phyloP scores from a whole-genome alignment of 2,797 vertebrate genomes.

The Bovichtus diacanthus region DNA sequence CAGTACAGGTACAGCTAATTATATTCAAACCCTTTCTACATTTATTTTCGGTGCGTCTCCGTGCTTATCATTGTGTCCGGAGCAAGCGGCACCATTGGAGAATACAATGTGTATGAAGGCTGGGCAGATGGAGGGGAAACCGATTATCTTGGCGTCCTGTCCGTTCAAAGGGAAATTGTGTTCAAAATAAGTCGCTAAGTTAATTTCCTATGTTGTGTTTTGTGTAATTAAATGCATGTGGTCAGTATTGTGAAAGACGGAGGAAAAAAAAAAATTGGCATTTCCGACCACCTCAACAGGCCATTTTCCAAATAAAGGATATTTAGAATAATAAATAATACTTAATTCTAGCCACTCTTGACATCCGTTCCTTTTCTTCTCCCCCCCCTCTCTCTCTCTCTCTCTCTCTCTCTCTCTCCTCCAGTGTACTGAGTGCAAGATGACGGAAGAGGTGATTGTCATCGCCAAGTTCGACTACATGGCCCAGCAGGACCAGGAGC shows the following conservation, averaged over 20 bases:
- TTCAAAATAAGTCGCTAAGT: neutral
- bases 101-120: slow-evolving; percentile 3
- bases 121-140: slow-evolving; percentile 1
- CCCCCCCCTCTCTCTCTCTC: neutral
- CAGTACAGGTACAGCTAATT: slow-evolving; percentile 81
- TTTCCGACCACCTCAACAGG: neutral
- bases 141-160: neutral
- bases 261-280: too few species aligned
- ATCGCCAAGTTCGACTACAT: slow-evolving; percentile 96
- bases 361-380: neutral
- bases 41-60: slow-evolving; percentile 21
- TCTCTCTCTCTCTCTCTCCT: neutral
- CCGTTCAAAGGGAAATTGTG: neutral
- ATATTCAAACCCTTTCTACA: slow-evolving; percentile 49
- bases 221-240: neutral
- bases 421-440: slow-evolving; percentile 86
- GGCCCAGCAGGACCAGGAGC: slow-evolving; percentile 95
- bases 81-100: neutral
- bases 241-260: neutral
- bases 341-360: too few species aligned
- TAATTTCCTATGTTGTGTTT: neutral
- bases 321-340: too few species aligned
- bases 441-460: slow-evolving; percentile 95
- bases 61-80: neutral
- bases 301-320: too few species aligned